Conservation (phyloP, 1,140 invertebrate genomes). For the Oncopodura yosiiana region DNA sequence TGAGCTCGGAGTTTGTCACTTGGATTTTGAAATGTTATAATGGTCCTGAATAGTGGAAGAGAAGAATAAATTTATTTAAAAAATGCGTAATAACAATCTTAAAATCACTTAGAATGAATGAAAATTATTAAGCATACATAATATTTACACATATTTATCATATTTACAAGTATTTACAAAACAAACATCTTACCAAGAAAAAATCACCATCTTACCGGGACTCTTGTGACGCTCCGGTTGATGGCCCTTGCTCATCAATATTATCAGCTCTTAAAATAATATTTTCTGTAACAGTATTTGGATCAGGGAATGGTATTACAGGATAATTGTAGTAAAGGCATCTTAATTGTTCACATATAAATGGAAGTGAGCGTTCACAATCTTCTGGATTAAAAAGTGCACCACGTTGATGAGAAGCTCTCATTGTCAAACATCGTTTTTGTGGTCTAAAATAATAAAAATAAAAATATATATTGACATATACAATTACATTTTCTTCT, state of each 20-base stretch:
- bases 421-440: constrained; percentile 30
- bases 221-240: constrained; percentile 12
- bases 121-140: no score
- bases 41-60: background rate
- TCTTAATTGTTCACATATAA: constrained; percentile 34
- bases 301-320: constrained; percentile 31
- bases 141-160: background rate
- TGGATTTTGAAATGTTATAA: background rate
- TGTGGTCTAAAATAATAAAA: background rate
- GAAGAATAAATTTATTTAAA: background rate
- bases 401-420: constrained; percentile 9
- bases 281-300: constrained; percentile 11
- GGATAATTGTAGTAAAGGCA: constrained; percentile 35
- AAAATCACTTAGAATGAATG: no score
- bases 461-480: background rate
- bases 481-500: background rate
- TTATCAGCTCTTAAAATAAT: constrained; percentile 21
- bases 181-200: constrained; percentile 3
- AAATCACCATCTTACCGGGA: constrained; percentile 28
- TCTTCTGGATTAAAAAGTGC: constrained; percentile 29
- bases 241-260: constrained; percentile 1
- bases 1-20: constrained; percentile 13
- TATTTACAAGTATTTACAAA: background rate
- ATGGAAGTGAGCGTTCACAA: constrained; percentile 24
- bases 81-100: background rate